Conservation (phyloP, 2,797 vertebrate genomes). For the Columba guinea region DNA sequence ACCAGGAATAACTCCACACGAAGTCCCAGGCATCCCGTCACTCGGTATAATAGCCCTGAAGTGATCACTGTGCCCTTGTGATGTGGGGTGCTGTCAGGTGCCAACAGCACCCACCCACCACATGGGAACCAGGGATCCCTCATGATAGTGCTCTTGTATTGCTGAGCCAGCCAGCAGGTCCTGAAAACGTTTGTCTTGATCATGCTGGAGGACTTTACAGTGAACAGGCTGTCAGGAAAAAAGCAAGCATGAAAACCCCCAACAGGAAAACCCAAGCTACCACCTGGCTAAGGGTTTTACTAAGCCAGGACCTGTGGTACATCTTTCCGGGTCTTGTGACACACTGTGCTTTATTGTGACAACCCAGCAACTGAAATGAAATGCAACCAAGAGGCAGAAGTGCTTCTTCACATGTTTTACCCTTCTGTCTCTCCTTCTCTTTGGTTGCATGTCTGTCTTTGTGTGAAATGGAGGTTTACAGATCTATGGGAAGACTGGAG, state of each 20-base stretch:
- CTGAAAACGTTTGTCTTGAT: background rate
- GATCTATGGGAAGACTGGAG: background rate
- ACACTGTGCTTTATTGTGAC: background rate
- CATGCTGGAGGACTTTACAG: background rate
- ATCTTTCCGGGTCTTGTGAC: background rate
- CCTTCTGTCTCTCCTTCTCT: background rate
- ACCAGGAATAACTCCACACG: background rate
- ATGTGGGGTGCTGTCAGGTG: background rate
- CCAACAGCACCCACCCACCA: background rate
- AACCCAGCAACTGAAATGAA: background rate
- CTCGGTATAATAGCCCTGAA: fast-evolving
- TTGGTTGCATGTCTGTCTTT: background rate
- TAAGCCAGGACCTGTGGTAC: background rate
- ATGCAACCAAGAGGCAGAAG: background rate
- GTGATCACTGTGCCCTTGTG: background rate
- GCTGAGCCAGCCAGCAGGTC: background rate
- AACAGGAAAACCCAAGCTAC: background rate
- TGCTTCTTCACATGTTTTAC: background rate
- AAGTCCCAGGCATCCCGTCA: background rate
- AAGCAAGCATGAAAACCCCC: background rate
- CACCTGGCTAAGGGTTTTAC: background rate
- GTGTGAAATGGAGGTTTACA: background rate
- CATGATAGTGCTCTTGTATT: fast-evolving
- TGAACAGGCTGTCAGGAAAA: background rate
- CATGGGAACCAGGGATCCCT: background rate